Conservation (phyloP, 1,140 invertebrate species). For the Eciton burchellii region DNA sequence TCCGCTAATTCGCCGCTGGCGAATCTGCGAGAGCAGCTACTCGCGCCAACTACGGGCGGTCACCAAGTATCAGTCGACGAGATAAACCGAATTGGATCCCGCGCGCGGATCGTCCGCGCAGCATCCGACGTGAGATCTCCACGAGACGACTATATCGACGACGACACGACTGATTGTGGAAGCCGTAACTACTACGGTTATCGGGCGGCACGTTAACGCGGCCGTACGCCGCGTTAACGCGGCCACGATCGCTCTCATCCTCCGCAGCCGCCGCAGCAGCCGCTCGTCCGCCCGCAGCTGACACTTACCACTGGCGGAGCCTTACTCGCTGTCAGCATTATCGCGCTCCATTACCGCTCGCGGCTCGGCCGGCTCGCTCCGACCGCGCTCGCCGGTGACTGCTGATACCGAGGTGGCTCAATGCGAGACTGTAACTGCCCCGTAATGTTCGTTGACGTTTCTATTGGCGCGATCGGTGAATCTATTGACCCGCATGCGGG, state of each 20-base stretch:
- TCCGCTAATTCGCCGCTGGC: no score
- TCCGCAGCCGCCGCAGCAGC: no score
- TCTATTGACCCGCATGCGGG: conserved; percentile 26
- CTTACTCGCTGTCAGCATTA: conserved; percentile 57
- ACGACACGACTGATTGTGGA: conserved; percentile 47
- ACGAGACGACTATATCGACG: conserved; percentile 48
- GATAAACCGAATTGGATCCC: conserved; percentile 23
- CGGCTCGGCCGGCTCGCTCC: neutral
- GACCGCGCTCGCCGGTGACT: conserved; percentile 36
- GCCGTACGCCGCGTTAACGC: conserved; percentile 25
- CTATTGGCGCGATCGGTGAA: conserved; percentile 47
- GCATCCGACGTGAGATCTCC: conserved; percentile 36
- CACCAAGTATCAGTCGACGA: neutral
- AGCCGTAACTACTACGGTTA: conserved; percentile 38
- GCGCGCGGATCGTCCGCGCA: neutral
- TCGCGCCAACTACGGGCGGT: no score
- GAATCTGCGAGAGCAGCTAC: no score
- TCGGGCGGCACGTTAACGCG: conserved; percentile 43
- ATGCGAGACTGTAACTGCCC: conserved; percentile 44
- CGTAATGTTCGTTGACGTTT: conserved; percentile 56
- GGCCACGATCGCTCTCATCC: neutral
- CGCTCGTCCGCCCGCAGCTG: conserved; percentile 25
- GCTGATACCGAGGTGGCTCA: conserved; percentile 34
- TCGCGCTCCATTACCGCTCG: conserved; percentile 45
- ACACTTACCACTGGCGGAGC: conserved; percentile 48